Conservation (phyloP, 2,888 invertebrate genomes). For the Drosophila monieri region DNA sequence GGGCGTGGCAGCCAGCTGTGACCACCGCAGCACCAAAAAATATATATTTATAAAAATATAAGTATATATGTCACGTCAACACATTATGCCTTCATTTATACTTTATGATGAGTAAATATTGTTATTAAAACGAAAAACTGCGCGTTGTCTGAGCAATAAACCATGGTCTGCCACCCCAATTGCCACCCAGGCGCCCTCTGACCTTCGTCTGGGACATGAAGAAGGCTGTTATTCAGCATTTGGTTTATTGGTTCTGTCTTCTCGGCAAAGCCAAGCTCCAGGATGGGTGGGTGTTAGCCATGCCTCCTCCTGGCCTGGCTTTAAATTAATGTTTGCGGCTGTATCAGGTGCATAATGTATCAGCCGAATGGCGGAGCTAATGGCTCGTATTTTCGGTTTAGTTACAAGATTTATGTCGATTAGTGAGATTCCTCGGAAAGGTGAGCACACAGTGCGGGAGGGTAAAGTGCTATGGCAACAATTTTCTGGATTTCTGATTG, state of each 20-base stretch:
- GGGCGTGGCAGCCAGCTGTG: conserved; percentile 38
- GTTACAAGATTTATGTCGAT: conserved; percentile 49
- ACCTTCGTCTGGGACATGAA: conserved; percentile 29
- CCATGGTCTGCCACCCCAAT: conserved; percentile 14
- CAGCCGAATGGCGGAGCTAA: conserved; percentile 39
- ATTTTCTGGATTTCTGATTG: conserved; percentile 12
- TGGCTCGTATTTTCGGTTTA: conserved; percentile 49
- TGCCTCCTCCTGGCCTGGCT: conserved; percentile 7
- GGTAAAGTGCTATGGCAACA: conserved; percentile 4
- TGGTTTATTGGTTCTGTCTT: conserved; percentile 54
- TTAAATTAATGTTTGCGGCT: conserved; percentile 43
- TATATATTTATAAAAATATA: conserved; percentile 1
- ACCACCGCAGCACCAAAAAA: conserved; percentile 4
- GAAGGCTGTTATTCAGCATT: conserved; percentile 45
- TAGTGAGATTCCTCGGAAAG: conserved; percentile 20
- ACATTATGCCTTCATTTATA: conserved; percentile 63
- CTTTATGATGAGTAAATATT: conserved; percentile 65
- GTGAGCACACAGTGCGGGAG: conserved; percentile 2
- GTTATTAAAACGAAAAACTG: conserved; percentile 62
- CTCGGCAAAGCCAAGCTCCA: conserved; percentile 8
- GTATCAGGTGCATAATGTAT: conserved; percentile 50
- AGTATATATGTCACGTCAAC: conserved; percentile 38
- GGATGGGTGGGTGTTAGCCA: background rate
- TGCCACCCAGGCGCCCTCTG: conserved; percentile 1
- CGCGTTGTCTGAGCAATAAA: conserved; percentile 45